Base-by-base conservation (phyloP, 2,888 invertebrate genomes). In the Myathropa florea region DNA sequence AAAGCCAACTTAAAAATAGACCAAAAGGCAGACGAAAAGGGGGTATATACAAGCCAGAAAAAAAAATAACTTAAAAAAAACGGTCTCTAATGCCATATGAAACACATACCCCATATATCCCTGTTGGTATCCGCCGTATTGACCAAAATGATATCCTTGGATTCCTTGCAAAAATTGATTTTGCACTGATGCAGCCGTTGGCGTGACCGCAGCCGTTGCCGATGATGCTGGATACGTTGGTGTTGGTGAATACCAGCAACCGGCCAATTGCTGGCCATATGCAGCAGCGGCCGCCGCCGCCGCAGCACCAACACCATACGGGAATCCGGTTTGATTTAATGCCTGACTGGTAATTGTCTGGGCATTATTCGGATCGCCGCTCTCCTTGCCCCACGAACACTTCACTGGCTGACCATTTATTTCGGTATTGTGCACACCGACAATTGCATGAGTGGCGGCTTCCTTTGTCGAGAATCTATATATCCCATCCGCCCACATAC, bases 301-400 rank as follows among this genome's bases (percentile, higher is more conserved):
- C 64, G 92, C 92, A 68, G 92, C 95, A 18, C 95, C 94, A n/a
- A 92, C 90, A 55, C 96, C 95, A 89, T 93, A 93, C 21, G 93
- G 93, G 88, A 91, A 93, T 59, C 93, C 93, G 72, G 93, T 91
- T 80, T 91, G 93, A 88, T 92, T 92, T 87, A 93, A 90, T 53
- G 93, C 93, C 90, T 93, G 97, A 91, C 96, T 96, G 88, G 95
- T 94, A 89, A 94, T 93, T 0, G 94, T 94, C 91, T 96, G 96
- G 4, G 96, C 96, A 90, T 97, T 97, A 92, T 97, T 97, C 0
- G 97, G 97, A 92, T 98, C 98, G 2, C 97, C 97, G 26, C 98
- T 97, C 93, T 99, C 99, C 93, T 99, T 99, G 80, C 99, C 99
- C 99, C 99, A 99, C 90, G 99, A 99, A 93, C 99, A 99, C 93